Percentiles rank a stretch among this genome's conserved stretches.
Evolutionary conservation across 2,888 invertebrate genomes (phyloP).

Genomic region (Craniophora ligustri): DNA sequence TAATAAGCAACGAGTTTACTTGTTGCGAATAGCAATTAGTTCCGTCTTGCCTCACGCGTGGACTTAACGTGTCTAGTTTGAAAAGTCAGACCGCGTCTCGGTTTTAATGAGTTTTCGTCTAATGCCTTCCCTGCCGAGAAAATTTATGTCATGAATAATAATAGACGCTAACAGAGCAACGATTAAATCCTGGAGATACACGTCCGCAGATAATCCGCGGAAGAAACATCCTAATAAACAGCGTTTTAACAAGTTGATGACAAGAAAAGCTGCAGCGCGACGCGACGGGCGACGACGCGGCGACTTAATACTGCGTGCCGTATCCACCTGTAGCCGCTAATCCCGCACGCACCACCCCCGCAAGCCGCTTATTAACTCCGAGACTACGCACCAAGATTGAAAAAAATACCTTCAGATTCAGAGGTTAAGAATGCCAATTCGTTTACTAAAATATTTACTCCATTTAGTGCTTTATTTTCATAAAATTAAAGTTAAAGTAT

Average conservation of each 20-base stretch:
- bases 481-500: conserved; percentile 21
- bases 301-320: conserved; percentile 15
- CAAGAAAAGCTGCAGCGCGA: conserved; percentile 59
- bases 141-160: conserved; percentile 88
- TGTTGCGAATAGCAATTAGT: conserved; percentile 83
- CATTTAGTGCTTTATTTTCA: conserved; percentile 36
- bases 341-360: conserved; percentile 40
- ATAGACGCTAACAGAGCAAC: conserved; percentile 81
- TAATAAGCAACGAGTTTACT: conserved; percentile 81
- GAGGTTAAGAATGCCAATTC: conserved; percentile 14
- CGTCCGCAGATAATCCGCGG: conserved; percentile 79
- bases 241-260: conserved; percentile 75
- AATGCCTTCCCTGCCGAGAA: conserved; percentile 84
- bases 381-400: conserved; percentile 20
- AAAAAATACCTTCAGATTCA: conserved; percentile 19
- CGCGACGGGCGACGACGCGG: conserved; percentile 13
- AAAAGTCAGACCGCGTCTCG: conserved; percentile 86
- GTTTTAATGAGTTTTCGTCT: conserved; percentile 88
- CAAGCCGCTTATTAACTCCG: conserved; percentile 39
- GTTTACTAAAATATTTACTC: conserved; percentile 24
- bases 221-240: conserved; percentile 82
- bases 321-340: conserved; percentile 40
- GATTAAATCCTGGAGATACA: conserved; percentile 83
- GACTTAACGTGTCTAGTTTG: conserved; percentile 88
- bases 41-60: conserved; percentile 82